These are phyloP conservation scores for Mayetiola destructor DNA, from an alignment of 2,888 invertebrate species.

Conservation along the genomic window DNA sequence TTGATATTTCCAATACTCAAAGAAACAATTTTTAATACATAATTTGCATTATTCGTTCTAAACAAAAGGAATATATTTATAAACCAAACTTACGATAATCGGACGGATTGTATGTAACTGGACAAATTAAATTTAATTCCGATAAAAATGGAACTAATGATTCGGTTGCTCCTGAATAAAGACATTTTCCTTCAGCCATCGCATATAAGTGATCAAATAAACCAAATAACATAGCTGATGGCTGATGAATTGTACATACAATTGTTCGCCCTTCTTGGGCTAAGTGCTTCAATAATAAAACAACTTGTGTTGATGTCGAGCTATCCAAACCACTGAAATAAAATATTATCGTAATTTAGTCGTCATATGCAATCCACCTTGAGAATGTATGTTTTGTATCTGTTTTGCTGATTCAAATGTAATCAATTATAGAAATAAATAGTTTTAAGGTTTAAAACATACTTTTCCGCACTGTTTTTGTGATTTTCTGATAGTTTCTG, in stretches of 20 bases:
- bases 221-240: constrained; percentile 69
- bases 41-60: neutral
- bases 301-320: constrained; percentile 67
- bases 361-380: too few species aligned
- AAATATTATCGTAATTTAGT: neutral
- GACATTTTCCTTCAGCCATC: constrained; percentile 62
- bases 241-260: constrained; percentile 83
- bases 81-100: constrained; percentile 56
- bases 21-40: neutral
- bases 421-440: too few species aligned
- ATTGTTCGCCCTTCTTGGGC: constrained; percentile 74
- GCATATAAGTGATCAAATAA: constrained; percentile 84
- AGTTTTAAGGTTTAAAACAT: too few species aligned
- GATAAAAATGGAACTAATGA: constrained; percentile 63
- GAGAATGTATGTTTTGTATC: too few species aligned
- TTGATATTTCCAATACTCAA: constrained; percentile 65
- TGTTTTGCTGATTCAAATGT: too few species aligned
- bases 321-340: constrained; percentile 58
- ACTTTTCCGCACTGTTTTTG: too few species aligned
- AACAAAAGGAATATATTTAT: constrained; percentile 1
- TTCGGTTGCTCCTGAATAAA: constrained; percentile 63
- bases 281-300: constrained; percentile 63
- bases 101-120: constrained; percentile 79
- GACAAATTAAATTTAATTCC: constrained; percentile 57
- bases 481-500: too few species aligned